Percentiles rank a stretch among this genome's conserved stretches.
Conservation (phyloP, 2,888 invertebrate species). For the Pristionchus exspectatus region DNA sequence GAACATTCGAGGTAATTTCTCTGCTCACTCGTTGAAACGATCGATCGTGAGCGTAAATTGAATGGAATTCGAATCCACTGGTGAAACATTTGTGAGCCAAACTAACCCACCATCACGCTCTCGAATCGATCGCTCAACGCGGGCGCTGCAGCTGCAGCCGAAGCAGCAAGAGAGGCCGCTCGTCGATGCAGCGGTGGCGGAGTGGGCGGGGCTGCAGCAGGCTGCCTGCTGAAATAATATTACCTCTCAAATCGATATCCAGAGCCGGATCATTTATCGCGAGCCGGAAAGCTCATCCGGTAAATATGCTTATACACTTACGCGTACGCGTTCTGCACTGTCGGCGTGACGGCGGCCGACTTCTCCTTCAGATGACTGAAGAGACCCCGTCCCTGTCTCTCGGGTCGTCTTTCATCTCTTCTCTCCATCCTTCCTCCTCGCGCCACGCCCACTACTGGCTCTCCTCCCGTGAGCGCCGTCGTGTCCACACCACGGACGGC, state of each 20-base stretch:
- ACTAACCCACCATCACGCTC: slow-evolving; percentile 24
- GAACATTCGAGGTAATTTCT: no score
- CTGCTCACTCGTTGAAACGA: no score
- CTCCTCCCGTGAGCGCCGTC: slow-evolving; percentile 55
- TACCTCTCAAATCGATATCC: no score
- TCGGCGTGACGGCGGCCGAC: slow-evolving; percentile 96
- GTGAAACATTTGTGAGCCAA: no score
- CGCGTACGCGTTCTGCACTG: slow-evolving; percentile 84
- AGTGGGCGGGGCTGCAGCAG: slow-evolving; percentile 37
- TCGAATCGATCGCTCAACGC: neutral
- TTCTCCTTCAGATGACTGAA: slow-evolving; percentile 95
- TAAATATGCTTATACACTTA: neutral
- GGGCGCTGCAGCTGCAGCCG: neutral
- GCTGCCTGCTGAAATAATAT: neutral
- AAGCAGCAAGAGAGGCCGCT: neutral
- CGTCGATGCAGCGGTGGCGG: slow-evolving; percentile 5
- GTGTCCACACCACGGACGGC: slow-evolving; percentile 82
- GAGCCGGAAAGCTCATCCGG: neutral
- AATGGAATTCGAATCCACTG: no score
- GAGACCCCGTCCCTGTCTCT: slow-evolving; percentile 87
- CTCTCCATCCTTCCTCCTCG: neutral
- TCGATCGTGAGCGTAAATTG: neutral
- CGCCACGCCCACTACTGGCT: neutral
- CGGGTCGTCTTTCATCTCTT: neutral
- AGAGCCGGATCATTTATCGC: no score